Base-by-base conservation (phyloP, 1,140 invertebrate species). In the Antheraea mylitta region DNA sequence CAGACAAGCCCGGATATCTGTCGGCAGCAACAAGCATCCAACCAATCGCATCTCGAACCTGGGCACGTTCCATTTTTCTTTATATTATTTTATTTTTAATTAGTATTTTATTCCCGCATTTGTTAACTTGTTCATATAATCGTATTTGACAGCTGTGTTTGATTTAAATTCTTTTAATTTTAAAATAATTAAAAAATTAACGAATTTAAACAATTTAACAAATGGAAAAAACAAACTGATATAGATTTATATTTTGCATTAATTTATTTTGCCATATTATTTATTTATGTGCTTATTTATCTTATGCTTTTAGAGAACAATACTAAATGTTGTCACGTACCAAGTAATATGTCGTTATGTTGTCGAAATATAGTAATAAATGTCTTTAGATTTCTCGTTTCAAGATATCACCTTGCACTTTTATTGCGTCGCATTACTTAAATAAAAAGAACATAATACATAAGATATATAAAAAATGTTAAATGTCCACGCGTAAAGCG, bases 21-120 rank as follows among this genome's bases (percentile, higher is more conserved):
- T 95, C 95, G 96, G 86, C 93, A 94, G 91, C 89, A 91, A 91
- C 94, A 95, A 93, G 96, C 96, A 93, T 96, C 93, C 79, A 94
- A 94, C 91, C 94, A 94, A 89, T 95, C 96, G 94, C 95, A 96
- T 94, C 95, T 97, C 93, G 96, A 97, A 95, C 96, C 96, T 95
- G 96, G 96, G 96, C 96, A 97, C 96, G 96, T 94, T 94, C 95
- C 92, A 87, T 93, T 94, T 93, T 94, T 94, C 77, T 87, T 87
- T 90, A 88, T 93, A 94, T 93, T 90, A 93, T 94, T 93, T 86
- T 79, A 82, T 89, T 82, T 86, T 86, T 75, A 87, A 71, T 88
- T 86, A 70, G 61, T 69, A 36, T 64, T 77, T 75, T 42, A 48
- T 53, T 53, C 22, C 36, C 66, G 58, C 7, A 62, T 61, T 71